These are phyloP conservation scores for Propithecus coquereli DNA, from an alignment of 2,113 vertebrate genomes.

Conservation along the genomic window DNA sequence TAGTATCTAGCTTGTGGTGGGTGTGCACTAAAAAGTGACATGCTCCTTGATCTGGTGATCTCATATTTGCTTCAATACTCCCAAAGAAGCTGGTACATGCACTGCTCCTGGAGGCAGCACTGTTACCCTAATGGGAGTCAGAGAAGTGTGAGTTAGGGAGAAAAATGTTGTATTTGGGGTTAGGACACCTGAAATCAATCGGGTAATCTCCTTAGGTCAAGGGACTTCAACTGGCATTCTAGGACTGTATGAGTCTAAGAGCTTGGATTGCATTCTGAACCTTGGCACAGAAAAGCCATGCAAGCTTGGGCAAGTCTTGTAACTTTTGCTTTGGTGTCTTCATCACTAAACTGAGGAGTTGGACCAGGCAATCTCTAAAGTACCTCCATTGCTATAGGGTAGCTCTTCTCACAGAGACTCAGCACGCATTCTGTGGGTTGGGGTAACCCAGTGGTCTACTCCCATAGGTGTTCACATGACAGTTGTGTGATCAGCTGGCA, in stretches of 20 bases:
- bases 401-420: not conserved
- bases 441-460: too few species aligned
- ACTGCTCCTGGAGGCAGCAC: not conserved
- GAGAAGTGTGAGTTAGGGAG: too few species aligned
- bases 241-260: not conserved
- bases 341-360: not conserved
- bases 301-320: not conserved
- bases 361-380: rapidly evolving
- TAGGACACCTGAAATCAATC: not conserved
- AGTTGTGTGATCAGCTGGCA: not conserved
- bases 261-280: not conserved
- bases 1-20: not conserved
- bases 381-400: rapidly evolving
- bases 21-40: rapidly evolving
- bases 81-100: not conserved
- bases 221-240: not conserved
- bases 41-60: too few species aligned
- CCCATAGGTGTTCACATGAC: not conserved
- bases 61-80: not conserved
- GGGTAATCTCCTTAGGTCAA: too few species aligned
- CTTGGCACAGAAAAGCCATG: not conserved
- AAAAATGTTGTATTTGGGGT: too few species aligned
- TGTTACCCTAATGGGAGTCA: not conserved
- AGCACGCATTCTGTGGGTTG: rapidly evolving
- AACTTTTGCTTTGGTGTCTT: not conserved